These are phyloP conservation scores for Grus americana DNA, from an alignment of 2,113 vertebrate species.

Conservation along the genomic window DNA sequence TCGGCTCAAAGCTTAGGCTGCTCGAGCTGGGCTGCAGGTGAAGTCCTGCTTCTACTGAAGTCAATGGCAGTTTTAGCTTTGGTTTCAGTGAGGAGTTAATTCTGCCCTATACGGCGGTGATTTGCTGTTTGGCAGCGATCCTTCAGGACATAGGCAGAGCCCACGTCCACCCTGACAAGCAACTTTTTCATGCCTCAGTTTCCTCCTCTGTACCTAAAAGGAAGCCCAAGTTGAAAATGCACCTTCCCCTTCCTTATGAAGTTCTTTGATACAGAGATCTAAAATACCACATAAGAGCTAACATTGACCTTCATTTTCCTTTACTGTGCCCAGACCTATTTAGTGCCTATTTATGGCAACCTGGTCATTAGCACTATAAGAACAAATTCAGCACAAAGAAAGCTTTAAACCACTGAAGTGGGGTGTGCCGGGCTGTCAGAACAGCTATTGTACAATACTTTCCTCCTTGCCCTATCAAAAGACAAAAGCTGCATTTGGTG, in stretches of 20 bases:
- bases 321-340: neutral
- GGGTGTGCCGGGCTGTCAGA: conserved; percentile 26
- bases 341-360: conserved; percentile 56
- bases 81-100: neutral
- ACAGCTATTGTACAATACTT: conserved; percentile 32
- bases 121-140: neutral
- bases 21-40: neutral
- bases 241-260: neutral
- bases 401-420: conserved; percentile 30
- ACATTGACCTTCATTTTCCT: conserved; percentile 5
- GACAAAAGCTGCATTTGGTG: conserved; percentile 50
- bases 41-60: neutral
- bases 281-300: conserved; percentile 1
- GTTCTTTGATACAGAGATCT: conserved; percentile 33
- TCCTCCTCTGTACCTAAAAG: neutral
- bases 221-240: neutral
- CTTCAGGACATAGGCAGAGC: neutral
- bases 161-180: neutral
- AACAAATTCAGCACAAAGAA: conserved; percentile 48
- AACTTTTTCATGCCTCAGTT: neutral
- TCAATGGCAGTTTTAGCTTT: neutral
- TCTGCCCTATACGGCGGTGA: neutral
- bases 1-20: neutral
- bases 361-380: conserved; percentile 55
- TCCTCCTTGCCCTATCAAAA: conserved; percentile 23